phyloP scores from a whole-genome alignment of 2,797 vertebrate genomes.

The Lepus oiostolus region DNA sequence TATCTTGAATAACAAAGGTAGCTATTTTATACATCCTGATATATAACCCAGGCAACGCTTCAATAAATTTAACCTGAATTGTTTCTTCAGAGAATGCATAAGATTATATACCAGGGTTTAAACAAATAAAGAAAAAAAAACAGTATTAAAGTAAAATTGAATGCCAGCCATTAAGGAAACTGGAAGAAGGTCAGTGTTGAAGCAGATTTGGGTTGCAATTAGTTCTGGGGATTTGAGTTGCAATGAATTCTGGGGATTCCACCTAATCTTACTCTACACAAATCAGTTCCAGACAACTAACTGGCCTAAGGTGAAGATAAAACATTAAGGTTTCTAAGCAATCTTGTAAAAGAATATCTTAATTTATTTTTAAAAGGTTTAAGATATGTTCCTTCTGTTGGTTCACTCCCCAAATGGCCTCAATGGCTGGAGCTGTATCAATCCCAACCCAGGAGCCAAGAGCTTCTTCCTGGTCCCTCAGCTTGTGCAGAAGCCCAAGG shows the following conservation, averaged over 20 bases:
- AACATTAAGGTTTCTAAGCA: background rate
- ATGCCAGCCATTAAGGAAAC: accelerated
- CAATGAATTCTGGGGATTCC: background rate
- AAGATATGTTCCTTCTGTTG: no score
- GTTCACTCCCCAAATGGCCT: no score
- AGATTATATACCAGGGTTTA: background rate
- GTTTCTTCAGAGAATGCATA: background rate
- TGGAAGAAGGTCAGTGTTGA: accelerated
- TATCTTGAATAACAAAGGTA: background rate
- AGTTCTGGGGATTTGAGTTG: no score
- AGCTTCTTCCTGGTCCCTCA: no score
- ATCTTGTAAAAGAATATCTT: background rate
- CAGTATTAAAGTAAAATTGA: background rate
- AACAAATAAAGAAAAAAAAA: background rate
- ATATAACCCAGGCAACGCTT: background rate
- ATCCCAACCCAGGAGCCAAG: no score
- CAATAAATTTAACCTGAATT: background rate
- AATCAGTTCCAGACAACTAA: background rate
- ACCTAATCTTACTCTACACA: accelerated
- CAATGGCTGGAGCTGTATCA: no score
- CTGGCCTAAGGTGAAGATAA: background rate
- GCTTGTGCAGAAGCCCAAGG: no score
- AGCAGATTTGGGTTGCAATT: background rate
- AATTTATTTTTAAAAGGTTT: no score
- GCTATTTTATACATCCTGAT: background rate